Percentiles rank a stretch among this genome's conserved stretches.
These are phyloP conservation scores for Holothuria scabra DNA, from an alignment of 53 echinoderm and acorn worm species.

Conservation along the genomic window DNA sequence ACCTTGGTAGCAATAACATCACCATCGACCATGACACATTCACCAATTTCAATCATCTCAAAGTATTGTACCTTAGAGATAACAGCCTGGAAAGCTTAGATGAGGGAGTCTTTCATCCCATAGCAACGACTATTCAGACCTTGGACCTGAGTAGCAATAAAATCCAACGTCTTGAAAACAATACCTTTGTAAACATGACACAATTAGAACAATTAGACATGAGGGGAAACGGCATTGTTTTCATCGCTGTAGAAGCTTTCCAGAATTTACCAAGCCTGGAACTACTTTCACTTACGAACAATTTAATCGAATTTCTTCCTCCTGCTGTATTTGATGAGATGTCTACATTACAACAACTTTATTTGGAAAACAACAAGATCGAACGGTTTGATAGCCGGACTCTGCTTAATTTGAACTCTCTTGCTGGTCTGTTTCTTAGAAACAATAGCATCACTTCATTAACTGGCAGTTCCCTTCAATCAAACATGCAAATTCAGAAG, in stretches of 20 bases:
- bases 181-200: constrained; percentile 6
- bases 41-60: background rate
- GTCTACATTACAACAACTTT: background rate
- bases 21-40: background rate
- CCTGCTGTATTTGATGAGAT: background rate
- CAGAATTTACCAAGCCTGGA: background rate
- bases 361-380: background rate
- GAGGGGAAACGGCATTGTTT: background rate
- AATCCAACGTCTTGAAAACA: background rate
- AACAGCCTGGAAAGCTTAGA: background rate
- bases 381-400: background rate
- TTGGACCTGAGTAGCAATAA: background rate
- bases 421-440: background rate
- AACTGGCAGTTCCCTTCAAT: background rate
- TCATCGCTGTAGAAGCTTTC: background rate
- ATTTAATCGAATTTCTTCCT: background rate
- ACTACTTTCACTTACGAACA: background rate
- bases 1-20: background rate
- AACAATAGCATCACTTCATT: constrained; percentile 14
- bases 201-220: background rate
- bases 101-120: background rate
- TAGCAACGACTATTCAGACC: background rate
- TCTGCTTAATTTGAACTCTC: background rate
- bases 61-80: background rate
- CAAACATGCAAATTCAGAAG: background rate